Base-by-base conservation (phyloP, 2,113 vertebrate species). In the Syrrhaptes paradoxus region DNA sequence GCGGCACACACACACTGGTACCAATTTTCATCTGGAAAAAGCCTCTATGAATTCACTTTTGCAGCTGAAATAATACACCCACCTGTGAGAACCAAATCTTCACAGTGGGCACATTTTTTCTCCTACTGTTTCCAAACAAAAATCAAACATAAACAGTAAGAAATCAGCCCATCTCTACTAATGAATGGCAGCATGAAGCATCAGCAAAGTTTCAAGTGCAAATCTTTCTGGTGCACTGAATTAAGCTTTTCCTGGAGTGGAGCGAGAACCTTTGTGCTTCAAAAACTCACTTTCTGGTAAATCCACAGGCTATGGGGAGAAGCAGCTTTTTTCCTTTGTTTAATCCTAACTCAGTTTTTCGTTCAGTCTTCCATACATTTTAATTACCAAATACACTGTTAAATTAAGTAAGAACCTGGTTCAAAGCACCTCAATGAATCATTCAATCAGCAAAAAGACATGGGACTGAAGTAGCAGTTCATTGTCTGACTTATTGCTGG, bases 91-190 rank as follows among this genome's bases (percentile, higher is more conserved):
- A 80, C 32, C 57, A 77, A 82, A 89, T 65, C 79, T 87, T 90
- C 89, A 85, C 95, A 85, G 70, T 61, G 51, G 73, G 76, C 54
- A 86, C 31, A 17, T 61, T 75, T 77, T 90, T 51, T 14, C 58
- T 87, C 87, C 77, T 92, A 65, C 79, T 85, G 82, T 73, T 96
- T 87, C 91, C 77, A 97, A 93, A 94, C 49, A 93, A 87, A 80
- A 91, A 67, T 61, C 66, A 93, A 87, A 95, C 43, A 32, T 29
- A 59, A 84, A 43, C 16, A 71, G 28, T 18, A 71, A 82, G 45
- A 68, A 86, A 58, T 62, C 31, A 38, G 59, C 55, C 55, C 31
- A 38, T 82, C 32, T 87, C 32, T 65, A 26, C 48, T 79, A 81
- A 86, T 16, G 61, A 91, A 65, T 26, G 85, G 73, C 76, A 93